Conservation (phyloP, 2,113 vertebrate species). For the Saccopteryx bilineata region DNA sequence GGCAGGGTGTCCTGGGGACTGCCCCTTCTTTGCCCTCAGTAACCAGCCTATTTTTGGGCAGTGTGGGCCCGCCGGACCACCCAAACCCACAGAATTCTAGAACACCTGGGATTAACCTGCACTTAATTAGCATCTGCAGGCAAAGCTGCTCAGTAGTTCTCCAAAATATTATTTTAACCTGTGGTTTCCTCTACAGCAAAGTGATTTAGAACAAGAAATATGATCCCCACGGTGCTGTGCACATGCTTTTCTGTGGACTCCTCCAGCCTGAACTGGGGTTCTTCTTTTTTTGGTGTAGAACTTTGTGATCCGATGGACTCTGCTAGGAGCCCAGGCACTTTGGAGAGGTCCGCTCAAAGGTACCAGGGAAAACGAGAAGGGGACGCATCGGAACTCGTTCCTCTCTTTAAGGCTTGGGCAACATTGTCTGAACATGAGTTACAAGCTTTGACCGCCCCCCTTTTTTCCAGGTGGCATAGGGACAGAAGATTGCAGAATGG, state of each 20-base stretch:
- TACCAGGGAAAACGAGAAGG: slow-evolving; percentile 87
- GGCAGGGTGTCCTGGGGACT: neutral
- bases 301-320: slow-evolving; percentile 17
- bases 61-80: neutral
- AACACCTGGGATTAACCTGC: neutral
- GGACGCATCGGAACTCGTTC: neutral
- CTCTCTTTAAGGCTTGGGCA: neutral
- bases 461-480: neutral
- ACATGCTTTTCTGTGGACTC: neutral
- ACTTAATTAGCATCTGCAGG: neutral
- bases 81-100: neutral
- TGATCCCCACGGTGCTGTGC: fast-evolving
- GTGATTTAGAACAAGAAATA: neutral
- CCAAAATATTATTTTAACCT: neutral
- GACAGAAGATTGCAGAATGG: neutral
- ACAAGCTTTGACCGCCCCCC: neutral
- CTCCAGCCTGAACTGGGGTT: fast-evolving
- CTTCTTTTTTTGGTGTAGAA: neutral
- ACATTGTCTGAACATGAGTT: neutral
- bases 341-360: slow-evolving; percentile 87
- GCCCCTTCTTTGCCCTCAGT: neutral
- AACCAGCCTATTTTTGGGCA: neutral
- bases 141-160: neutral
- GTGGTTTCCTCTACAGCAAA: neutral
- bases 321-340: slow-evolving; percentile 63